Evolutionary conservation across 1,140 invertebrate species (phyloP).

Genomic region (Zaprionus africanus): DNA sequence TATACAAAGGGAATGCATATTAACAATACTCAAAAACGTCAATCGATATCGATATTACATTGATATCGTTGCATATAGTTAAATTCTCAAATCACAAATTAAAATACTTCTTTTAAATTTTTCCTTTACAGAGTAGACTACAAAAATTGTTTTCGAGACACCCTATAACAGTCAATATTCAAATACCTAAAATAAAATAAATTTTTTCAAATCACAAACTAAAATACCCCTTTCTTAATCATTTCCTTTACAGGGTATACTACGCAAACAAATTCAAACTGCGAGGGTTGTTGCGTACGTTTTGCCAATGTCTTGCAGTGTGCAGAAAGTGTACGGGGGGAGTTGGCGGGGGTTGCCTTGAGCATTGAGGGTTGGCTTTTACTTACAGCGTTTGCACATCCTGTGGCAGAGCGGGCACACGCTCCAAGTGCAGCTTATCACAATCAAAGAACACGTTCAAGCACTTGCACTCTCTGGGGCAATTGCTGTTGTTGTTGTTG

Average conservation of each 20-base stretch:
- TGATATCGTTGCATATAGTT: not conserved
- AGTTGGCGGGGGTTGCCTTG: constrained; percentile 51
- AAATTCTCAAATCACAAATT: too few relatives aligned
- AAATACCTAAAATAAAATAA: too few relatives aligned
- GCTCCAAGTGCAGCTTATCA: constrained; percentile 86
- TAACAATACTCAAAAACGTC: not conserved
- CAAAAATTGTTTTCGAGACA: too few relatives aligned
- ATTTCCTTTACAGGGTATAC: constrained; percentile 3
- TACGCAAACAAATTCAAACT: not conserved
- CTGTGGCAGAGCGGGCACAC: constrained; percentile 86
- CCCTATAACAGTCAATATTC: too few relatives aligned
- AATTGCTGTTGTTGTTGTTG: constrained; percentile 75
- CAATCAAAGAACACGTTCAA: constrained; percentile 87
- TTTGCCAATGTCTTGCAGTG: constrained; percentile 51
- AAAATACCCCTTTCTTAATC: not conserved
- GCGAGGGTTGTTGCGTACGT: constrained; percentile 38
- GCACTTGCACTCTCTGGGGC: constrained; percentile 87
- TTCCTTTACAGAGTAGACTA: not conserved
- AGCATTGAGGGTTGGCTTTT: constrained; percentile 51
- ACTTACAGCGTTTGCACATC: constrained; percentile 88
- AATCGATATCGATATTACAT: not conserved
- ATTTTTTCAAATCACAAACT: too few relatives aligned
- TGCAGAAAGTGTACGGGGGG: not conserved
- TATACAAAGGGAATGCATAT: not conserved
- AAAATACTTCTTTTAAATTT: not conserved